Evolutionary conservation across 2,888 invertebrate species (phyloP), one percentile per base, ranked within the genome.

Genomic region (Linhomoeus sp.): DNA sequence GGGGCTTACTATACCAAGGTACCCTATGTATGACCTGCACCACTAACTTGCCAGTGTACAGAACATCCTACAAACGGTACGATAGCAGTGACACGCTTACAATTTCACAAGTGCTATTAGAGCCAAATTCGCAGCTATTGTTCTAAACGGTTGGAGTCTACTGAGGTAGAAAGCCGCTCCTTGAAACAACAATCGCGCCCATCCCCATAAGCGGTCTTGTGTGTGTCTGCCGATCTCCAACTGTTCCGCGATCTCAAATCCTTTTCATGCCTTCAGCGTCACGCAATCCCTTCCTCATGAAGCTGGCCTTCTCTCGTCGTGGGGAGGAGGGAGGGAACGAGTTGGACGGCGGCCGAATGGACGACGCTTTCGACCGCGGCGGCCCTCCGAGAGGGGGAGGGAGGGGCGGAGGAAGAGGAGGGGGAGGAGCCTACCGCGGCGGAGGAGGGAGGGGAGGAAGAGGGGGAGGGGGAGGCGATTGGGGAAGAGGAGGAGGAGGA

Each of bases 241-340:
- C 92, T 92, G 57, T 94, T 87, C 74, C 83, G 88, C 63, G 83
- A 92, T 82, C 92, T 92, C 72, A 74, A 94, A 57, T 90, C 90
- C 68, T 94, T 92, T 76, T 29, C 43, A 17, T 46, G 49, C 3
- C 37, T 47, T 38, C 41, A 49, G 49, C 40, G 17, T 86, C 87
- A 56, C 90, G 88, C 73, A 87, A 86, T 71, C 92, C 92, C 57
- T 94, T 87, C 74, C 83, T 88, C 63, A 83, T 92, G 82, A 92
- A 92, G 72, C 74, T 94, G 57, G 90, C 90, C 68, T 94, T 92
- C 76, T 26, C 44, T 15, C 47, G 49, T 2, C 38, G 46, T 17
- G 36, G 33, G 22, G 39, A 43, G 17, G 5, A 2, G 9, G 23
- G 3, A 3, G 22, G 23, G 7, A 7, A 12, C 26, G 39, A 35